These are phyloP conservation scores for Salpingus planirostris DNA, from an alignment of 2,888 invertebrate species.

Conservation along the genomic window DNA sequence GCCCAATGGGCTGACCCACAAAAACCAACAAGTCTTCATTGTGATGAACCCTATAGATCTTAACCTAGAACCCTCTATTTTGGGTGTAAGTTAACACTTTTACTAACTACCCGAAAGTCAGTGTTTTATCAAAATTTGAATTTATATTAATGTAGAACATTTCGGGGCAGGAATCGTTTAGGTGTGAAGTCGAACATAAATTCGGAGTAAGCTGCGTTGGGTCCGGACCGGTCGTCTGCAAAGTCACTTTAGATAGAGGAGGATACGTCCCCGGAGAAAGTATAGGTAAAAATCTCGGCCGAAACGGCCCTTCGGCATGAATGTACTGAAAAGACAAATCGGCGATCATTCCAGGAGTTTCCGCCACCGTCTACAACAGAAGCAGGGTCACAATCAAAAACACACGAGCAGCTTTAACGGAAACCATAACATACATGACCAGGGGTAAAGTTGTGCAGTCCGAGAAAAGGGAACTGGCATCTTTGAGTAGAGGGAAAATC, in stretches of 20 bases:
- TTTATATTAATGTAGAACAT: conserved; percentile 32
- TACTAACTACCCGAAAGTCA: conserved; percentile 6
- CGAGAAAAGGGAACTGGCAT: conserved; percentile 77
- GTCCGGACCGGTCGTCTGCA: conserved; percentile 78
- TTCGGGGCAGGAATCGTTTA: conserved; percentile 69
- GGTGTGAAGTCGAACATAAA: conserved; percentile 85
- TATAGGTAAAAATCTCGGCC: conserved; percentile 49
- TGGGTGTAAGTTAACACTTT: conserved; percentile 58
- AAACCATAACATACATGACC: conserved; percentile 82
- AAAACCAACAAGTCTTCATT: conserved; percentile 94
- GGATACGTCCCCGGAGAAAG: conserved; percentile 94
- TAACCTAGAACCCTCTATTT: conserved; percentile 78
- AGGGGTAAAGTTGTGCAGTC: conserved; percentile 79
- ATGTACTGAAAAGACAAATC: not conserved
- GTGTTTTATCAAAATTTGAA: conserved; percentile 18
- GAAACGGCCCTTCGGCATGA: too few species aligned
- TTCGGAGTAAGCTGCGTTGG: conserved; percentile 83
- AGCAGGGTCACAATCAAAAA: conserved; percentile 78
- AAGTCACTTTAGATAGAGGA: conserved; percentile 79
- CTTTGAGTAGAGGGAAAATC: conserved; percentile 70
- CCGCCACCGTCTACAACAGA: conserved; percentile 75
- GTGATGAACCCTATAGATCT: conserved; percentile 94
- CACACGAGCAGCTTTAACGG: conserved; percentile 78
- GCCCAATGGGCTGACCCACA: conserved; percentile 82
- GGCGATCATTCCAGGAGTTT: conserved; percentile 42